Base-by-base conservation (phyloP, 2,888 invertebrate genomes). In the Andrena trimmerana region DNA sequence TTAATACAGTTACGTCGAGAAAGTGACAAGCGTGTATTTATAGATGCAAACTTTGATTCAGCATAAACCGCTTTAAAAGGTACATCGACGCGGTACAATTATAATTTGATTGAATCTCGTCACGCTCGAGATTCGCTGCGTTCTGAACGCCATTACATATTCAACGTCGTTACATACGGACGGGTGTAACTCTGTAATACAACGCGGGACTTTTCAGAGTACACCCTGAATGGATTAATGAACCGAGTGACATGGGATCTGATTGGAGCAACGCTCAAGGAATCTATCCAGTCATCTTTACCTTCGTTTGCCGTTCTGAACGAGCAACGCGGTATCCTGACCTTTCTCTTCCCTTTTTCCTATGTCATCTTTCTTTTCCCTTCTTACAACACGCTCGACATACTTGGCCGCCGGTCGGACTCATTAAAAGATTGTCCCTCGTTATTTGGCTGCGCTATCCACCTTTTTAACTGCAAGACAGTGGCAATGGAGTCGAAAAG, bases 181-280 rank as follows among this genome's bases (percentile, higher is more conserved):
- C 82, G 81, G 73, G 62, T 83, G 79, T 83, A 86, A 88, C 76
- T 76, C 81, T 81, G 88, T 88, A 86, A 84, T 81, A 86, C 62
- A 74, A 81, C 76, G 80, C 81, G 81, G 78, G 72, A 86, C 83
- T 78, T 87, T 85, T 88, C 81, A 78, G 69, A 80, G 71, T 81
- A 68, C 84, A 78, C 69, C 76, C 83, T 85, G 86, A 87, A 88
- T 86, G 88, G 90, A 90, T 90, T 92, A 92, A 92, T 91, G 92
- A 92, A 92, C 87, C 91, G 88, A 91, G 90, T 92, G 92, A 92
- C 92, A 92, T 89, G 89, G 89, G 91, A 91, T 91, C 90, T 90
- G 91, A 92, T 92, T 90, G 91, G 90, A 88, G 87, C 88, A 90
- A 87, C 87, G 87, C 87, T 90, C 85, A 74, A 86, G 88, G 88